phyloP scores from a whole-genome alignment of 2,888 invertebrate genomes.

The Lepidocyrtoides sp. region DNA sequence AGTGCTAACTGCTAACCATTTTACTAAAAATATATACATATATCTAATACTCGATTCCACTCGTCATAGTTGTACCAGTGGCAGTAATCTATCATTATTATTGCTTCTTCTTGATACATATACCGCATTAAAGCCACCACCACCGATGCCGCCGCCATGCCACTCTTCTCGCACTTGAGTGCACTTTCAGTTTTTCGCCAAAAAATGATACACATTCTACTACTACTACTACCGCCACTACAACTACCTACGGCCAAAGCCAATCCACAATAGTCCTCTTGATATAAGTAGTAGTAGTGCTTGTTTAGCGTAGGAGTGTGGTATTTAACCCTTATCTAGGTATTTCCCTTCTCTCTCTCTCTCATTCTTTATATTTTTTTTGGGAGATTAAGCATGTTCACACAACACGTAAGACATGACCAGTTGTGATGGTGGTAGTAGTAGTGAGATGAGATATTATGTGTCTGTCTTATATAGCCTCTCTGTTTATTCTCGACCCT shows the following conservation, averaged over 20 bases:
- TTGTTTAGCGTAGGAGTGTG: neutral
- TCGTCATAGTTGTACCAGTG: constrained; percentile 48
- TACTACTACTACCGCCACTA: neutral
- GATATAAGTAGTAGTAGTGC: neutral
- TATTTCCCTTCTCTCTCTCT: neutral
- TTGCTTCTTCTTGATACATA: constrained; percentile 39
- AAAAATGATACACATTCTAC: constrained; percentile 16
- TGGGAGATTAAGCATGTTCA: constrained; percentile 55
- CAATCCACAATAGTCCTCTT: neutral
- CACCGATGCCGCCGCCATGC: neutral
- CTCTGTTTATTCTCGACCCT: constrained; percentile 1
- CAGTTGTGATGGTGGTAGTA: neutral
- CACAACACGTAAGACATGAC: constrained; percentile 30
- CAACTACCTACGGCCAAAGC: neutral
- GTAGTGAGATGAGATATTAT: too few species aligned
- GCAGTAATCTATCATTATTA: constrained; percentile 57
- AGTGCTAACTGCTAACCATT: neutral
- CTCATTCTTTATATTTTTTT: constrained; percentile 43
- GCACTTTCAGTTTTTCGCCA: constrained; percentile 58
- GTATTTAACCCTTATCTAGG: constrained; percentile 7
- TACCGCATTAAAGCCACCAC: constrained; percentile 11
- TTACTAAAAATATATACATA: neutral
- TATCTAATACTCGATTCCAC: neutral
- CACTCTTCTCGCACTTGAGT: constrained; percentile 62
- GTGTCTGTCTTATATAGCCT: too few species aligned